Conservation (phyloP, 2,888 invertebrate genomes). For the Biston betularia region DNA sequence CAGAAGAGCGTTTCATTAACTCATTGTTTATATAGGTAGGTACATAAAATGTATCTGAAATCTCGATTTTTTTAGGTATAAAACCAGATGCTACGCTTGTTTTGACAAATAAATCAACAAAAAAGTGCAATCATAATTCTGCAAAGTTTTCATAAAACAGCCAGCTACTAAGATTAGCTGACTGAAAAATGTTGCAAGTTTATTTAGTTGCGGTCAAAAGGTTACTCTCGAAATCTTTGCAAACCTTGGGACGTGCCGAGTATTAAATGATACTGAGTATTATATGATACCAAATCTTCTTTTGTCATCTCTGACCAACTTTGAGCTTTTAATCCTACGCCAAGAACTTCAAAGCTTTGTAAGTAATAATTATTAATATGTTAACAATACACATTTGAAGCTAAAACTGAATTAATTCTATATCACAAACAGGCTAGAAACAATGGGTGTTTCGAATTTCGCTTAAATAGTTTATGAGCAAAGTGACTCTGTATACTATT, state of each 20-base stretch:
- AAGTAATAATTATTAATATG: constrained; percentile 12
- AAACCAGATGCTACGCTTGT: background rate
- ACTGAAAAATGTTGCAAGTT: constrained; percentile 15
- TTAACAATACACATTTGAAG: constrained; percentile 20
- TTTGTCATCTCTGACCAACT: background rate
- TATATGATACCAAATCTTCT: background rate
- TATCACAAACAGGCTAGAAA: constrained; percentile 23
- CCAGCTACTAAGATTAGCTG: background rate
- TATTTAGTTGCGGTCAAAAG: constrained; percentile 20
- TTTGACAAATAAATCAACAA: constrained; percentile 17
- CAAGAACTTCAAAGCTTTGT: constrained; percentile 6
- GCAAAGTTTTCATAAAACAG: constrained; percentile 18
- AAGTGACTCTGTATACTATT: constrained; percentile 7
- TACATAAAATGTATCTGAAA: no score
- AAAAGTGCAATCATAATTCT: constrained; percentile 21
- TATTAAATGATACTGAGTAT: no score
- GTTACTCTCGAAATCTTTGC: constrained; percentile 6
- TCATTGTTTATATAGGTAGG: no score
- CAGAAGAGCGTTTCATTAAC: no score
- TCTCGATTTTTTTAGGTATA: no score
- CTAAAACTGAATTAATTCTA: constrained; percentile 18
- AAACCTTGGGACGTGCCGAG: background rate
- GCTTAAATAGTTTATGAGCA: constrained; percentile 17
- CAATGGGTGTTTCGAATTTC: constrained; percentile 21
- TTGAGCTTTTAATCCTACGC: background rate